Evolutionary conservation across 2,797 vertebrate genomes (phyloP).

Genomic region (Euthynnus affinis): DNA sequence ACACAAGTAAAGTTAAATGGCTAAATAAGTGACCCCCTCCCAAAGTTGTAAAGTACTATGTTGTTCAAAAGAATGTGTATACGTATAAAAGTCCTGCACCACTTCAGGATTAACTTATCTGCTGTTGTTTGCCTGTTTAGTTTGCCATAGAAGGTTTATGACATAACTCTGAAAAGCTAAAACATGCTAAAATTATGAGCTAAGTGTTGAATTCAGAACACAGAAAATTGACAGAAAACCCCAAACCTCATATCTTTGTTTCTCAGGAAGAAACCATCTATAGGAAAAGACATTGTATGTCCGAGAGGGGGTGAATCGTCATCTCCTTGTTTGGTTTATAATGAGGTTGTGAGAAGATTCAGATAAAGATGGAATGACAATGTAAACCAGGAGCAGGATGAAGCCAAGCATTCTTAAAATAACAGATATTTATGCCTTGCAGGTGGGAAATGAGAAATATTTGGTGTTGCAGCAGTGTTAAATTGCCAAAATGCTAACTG

Average conservation of each 20-base stretch:
- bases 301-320: neutral
- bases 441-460: slow-evolving; percentile 8
- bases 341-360: neutral
- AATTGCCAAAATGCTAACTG: slow-evolving; percentile 20
- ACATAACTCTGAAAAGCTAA: neutral
- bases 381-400: neutral
- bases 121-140: neutral
- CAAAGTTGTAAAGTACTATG: neutral
- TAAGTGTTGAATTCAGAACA: neutral
- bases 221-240: neutral
- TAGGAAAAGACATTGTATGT: neutral
- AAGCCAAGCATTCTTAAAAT: slow-evolving; percentile 11
- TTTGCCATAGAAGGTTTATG: neutral
- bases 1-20: neutral
- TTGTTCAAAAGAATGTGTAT: neutral
- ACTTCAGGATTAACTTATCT: neutral
- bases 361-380: neutral
- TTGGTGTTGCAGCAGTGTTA: neutral
- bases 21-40: too few relatives aligned
- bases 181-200: neutral
- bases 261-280: neutral
- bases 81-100: slow-evolving; percentile 1
- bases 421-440: slow-evolving; percentile 15
- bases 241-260: neutral
- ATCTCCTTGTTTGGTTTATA: neutral